Evolutionary conservation across 1,140 invertebrate genomes (phyloP).

Genomic region (Drosophila neocordata): DNA sequence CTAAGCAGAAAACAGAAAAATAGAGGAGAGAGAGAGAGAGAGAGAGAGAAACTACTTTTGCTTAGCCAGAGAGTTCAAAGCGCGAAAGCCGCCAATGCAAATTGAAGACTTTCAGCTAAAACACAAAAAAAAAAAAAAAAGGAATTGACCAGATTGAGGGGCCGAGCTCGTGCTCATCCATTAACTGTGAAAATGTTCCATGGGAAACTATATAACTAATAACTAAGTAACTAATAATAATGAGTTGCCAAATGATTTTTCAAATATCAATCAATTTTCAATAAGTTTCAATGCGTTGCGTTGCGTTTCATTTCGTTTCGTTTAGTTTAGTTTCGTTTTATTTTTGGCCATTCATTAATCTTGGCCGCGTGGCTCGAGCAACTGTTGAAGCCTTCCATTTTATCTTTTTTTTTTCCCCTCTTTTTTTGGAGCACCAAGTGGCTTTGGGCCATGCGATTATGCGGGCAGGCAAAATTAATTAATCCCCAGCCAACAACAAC

Average conservation of each 20-base stretch:
- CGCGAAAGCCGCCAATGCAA: conserved; percentile 67
- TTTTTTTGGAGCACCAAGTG: conserved; percentile 66
- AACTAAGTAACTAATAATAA: conserved; percentile 36
- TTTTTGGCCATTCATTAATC: conserved; percentile 59
- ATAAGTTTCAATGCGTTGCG: conserved; percentile 44
- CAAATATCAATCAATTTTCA: conserved; percentile 78
- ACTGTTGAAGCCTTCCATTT: conserved; percentile 69
- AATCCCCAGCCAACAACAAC: conserved; percentile 68
- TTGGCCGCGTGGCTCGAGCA: conserved; percentile 78
- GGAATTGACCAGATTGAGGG: conserved; percentile 5
- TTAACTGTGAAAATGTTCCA: conserved; percentile 67
- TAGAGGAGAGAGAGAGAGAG: neutral
- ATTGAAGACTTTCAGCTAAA: conserved; percentile 46
- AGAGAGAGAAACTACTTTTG: conserved; percentile 8
- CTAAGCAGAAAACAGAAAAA: neutral
- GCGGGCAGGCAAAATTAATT: conserved; percentile 67
- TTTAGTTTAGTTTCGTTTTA: neutral
- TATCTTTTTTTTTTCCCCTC: neutral
- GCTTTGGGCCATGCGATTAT: conserved; percentile 73
- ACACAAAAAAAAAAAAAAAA: neutral
- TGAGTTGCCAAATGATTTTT: conserved; percentile 70
- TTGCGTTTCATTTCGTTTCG: neutral
- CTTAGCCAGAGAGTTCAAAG: conserved; percentile 58
- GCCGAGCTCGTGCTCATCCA: conserved; percentile 50
- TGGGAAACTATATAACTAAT: conserved; percentile 57